Conservation (phyloP, 2,113 vertebrate species). For the Lepus europaeus region DNA sequence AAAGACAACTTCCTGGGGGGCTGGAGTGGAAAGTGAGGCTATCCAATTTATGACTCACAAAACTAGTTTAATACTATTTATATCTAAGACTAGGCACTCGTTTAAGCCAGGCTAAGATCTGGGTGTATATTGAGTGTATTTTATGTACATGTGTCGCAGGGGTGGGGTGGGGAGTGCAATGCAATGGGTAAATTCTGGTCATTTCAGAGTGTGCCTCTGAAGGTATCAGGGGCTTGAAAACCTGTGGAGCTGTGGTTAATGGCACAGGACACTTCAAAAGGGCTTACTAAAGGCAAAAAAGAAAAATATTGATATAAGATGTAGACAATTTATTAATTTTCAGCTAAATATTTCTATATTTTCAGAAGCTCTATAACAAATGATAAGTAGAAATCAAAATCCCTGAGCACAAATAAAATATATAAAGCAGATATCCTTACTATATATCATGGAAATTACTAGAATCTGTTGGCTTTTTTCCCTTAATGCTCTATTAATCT, state of each 20-base stretch:
- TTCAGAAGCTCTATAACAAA: constrained; percentile 30
- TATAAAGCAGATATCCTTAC: constrained; percentile 6
- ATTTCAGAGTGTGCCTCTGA: background rate
- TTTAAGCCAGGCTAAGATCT: constrained; percentile 10
- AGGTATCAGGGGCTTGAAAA: background rate
- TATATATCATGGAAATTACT: constrained; percentile 6
- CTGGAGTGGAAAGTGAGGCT: background rate
- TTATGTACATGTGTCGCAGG: background rate
- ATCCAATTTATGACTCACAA: constrained; percentile 43
- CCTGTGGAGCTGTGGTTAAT: background rate
- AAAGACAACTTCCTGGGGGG: background rate
- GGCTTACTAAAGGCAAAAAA: background rate
- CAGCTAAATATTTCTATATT: constrained; percentile 34
- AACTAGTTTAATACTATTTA: constrained; percentile 18
- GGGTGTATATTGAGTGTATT: background rate
- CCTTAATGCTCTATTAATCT: constrained; percentile 10
- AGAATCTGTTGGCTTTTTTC: constrained; percentile 18
- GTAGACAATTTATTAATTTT: constrained; percentile 28
- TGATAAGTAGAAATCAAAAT: constrained; percentile 1
- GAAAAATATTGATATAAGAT: constrained; percentile 16
- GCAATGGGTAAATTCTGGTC: constrained; percentile 11
- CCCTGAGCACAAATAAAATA: constrained; percentile 36
- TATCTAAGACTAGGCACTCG: background rate
- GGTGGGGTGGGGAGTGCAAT: background rate
- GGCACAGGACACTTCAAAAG: constrained; percentile 14